Conservation (phyloP, 2,888 invertebrate genomes). For the Meiosimyza platycephala region DNA sequence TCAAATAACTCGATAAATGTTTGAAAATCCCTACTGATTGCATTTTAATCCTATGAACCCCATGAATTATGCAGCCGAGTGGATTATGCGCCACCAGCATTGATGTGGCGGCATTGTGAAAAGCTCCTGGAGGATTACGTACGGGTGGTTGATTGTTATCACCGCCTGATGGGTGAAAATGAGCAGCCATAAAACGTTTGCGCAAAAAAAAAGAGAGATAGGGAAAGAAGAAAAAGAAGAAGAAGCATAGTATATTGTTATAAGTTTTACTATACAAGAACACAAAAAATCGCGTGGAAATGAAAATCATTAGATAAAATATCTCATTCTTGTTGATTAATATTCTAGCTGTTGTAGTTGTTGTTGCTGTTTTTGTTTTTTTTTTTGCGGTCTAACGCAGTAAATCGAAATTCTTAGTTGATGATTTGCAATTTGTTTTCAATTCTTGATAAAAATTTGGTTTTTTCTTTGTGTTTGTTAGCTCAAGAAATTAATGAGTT, state of each 20-base stretch:
- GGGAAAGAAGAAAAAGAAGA: not conserved
- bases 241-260: no score
- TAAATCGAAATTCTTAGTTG: not conserved
- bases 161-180: conserved; percentile 44
- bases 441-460: not conserved
- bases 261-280: no score
- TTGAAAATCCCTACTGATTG: conserved; percentile 66
- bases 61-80: conserved; percentile 64
- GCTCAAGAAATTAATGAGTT: no score
- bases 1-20: conserved; percentile 63
- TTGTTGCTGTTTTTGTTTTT: not conserved
- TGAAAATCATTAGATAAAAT: not conserved
- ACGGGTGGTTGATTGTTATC: conserved; percentile 66
- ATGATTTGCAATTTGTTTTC: conserved; percentile 13
- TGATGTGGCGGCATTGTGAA: conserved; percentile 60
- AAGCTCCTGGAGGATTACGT: conserved; percentile 68
- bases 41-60: conserved; percentile 66
- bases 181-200: conserved; percentile 14
- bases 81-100: conserved; percentile 60
- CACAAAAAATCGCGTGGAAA: not conserved
- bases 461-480: no score
- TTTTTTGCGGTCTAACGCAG: not conserved
- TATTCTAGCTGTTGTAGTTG: not conserved
- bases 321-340: not conserved
- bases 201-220: conserved; percentile 10